These are phyloP conservation scores for Dicyrtomina minuta DNA, from an alignment of 2,888 invertebrate genomes.

Conservation along the genomic window DNA sequence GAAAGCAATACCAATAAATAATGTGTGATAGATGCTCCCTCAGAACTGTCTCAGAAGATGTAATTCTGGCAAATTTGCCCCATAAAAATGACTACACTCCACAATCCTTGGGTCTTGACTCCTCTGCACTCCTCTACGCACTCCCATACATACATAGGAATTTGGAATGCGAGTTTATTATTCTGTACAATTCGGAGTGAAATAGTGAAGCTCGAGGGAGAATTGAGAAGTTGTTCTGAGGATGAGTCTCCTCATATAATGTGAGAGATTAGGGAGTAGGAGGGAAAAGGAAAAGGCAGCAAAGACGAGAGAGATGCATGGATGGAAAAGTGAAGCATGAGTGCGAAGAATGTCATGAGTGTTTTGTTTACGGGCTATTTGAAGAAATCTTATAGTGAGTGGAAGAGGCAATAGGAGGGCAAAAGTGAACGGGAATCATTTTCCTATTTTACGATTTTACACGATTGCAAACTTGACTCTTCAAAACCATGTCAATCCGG, in stretches of 20 bases:
- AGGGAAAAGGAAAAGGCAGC: background rate
- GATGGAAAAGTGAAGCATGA: background rate
- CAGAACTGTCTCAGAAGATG: no score
- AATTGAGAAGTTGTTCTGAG: background rate
- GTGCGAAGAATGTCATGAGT: background rate
- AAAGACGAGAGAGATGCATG: background rate
- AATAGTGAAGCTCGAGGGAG: background rate
- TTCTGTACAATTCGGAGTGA: background rate
- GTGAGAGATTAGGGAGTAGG: background rate
- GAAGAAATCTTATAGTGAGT: no score
- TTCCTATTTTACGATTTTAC: no score
- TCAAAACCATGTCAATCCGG: no score
- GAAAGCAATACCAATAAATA: no score
- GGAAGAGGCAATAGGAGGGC: background rate
- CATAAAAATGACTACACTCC: background rate
- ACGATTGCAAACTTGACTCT: no score
- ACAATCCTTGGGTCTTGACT: no score
- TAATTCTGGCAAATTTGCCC: background rate
- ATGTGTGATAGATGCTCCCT: no score
- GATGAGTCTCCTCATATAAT: background rate
- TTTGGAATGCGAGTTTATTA: slow-evolving; percentile 2
- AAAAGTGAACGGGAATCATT: background rate
- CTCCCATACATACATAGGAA: background rate
- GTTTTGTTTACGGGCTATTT: background rate
- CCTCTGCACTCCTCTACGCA: background rate